These are phyloP conservation scores for Oscarella lobularis DNA, from an alignment of 37 sponge, comb jelly and placozoan genomes.

Conservation along the genomic window DNA sequence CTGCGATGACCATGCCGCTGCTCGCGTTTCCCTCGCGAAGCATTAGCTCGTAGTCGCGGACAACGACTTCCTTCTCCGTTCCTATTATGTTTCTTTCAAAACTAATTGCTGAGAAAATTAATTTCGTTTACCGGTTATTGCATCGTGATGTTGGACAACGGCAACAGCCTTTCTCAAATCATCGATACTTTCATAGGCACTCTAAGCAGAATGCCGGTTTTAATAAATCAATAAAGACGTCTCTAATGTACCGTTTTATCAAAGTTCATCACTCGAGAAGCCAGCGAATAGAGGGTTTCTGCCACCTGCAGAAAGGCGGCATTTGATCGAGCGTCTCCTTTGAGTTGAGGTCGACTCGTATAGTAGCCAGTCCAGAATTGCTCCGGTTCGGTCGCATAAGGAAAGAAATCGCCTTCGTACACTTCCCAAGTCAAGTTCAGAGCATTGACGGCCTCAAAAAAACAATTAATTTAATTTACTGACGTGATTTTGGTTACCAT, in stretches of 20 bases:
- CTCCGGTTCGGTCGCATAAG: not conserved
- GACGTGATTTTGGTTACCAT: not conserved
- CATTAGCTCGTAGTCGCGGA: not conserved
- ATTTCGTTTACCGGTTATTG: not conserved
- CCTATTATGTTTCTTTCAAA: too few species aligned
- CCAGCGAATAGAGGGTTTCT: not conserved
- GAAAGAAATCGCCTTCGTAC: constrained; percentile 1
- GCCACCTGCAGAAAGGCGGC: not conserved
- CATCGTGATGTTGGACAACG: not conserved
- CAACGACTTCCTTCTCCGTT: not conserved
- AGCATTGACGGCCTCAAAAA: not conserved
- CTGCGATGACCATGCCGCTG: not conserved
- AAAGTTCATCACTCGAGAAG: not conserved
- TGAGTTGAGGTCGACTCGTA: not conserved
- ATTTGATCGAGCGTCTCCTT: constrained; percentile 1
- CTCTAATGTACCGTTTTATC: not conserved
- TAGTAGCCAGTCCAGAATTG: constrained; percentile 6
- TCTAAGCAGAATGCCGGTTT: not conserved
- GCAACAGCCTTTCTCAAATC: not conserved
- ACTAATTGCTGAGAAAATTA: too few species aligned
- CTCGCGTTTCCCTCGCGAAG: not conserved
- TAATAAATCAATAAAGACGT: not conserved
- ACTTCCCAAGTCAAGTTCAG: not conserved
- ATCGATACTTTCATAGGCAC: not conserved
- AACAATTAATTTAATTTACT: not conserved